Evolutionary conservation across 2,888 invertebrate genomes (phyloP).

Genomic region (Platycheirus albimanus): DNA sequence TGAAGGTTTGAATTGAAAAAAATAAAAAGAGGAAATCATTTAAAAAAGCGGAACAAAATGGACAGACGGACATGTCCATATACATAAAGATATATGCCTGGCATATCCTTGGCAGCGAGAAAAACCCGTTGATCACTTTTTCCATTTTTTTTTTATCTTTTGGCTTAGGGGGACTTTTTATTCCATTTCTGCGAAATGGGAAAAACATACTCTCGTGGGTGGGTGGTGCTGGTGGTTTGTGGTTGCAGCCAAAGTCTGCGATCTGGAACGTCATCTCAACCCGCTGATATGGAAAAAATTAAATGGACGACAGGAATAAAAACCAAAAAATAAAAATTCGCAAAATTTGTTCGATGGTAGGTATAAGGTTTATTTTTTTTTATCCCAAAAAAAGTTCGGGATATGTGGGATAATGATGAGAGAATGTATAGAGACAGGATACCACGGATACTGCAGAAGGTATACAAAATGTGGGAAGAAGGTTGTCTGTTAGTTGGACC

Average conservation of each 20-base stretch:
- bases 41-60: constrained; percentile 66
- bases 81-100: constrained; percentile 47
- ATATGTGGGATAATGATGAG: constrained; percentile 68
- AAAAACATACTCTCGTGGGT: constrained; percentile 57
- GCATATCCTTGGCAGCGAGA: constrained; percentile 58
- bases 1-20: constrained; percentile 56
- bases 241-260: constrained; percentile 42
- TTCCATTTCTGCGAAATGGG: constrained; percentile 40
- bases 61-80: constrained; percentile 66
- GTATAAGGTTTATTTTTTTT: constrained; percentile 38
- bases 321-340: constrained; percentile 6
- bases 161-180: constrained; percentile 39
- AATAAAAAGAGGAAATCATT: constrained; percentile 46
- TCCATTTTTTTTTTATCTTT: constrained; percentile 23
- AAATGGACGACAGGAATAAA: constrained; percentile 16
- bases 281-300: constrained; percentile 31
- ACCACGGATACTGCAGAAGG: constrained; percentile 30
- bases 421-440: constrained; percentile 44
- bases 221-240: constrained; percentile 49
- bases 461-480: constrained; percentile 56
- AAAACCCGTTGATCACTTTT: constrained; percentile 62
- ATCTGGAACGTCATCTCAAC: constrained; percentile 52
- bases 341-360: constrained; percentile 67
- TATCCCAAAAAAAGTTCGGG: constrained; percentile 14
- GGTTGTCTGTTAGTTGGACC: constrained; percentile 53